phyloP scores from a whole-genome alignment of 2,888 invertebrate genomes.

The Gonocerus acuteangulatus region DNA sequence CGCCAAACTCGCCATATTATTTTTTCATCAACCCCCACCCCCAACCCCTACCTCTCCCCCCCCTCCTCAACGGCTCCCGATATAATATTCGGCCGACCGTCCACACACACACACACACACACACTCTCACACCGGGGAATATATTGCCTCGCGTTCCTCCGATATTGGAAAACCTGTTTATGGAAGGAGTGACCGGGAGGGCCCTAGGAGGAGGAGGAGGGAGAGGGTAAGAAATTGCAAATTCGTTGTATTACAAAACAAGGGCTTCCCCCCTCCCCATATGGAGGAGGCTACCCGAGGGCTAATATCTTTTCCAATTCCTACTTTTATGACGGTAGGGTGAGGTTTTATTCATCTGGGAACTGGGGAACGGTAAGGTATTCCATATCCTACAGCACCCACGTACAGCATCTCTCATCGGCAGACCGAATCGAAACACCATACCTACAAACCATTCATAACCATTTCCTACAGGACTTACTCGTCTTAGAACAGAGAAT shows the following conservation, averaged over 20 bases:
- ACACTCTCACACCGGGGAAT: slow-evolving; percentile 3
- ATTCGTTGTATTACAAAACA: slow-evolving; percentile 28
- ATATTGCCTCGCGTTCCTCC: slow-evolving; percentile 10
- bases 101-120: background rate
- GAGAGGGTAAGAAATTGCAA: slow-evolving; percentile 24
- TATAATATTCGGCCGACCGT: slow-evolving; percentile 1
- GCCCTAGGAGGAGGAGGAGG: background rate
- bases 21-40: slow-evolving; percentile 34
- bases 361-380: slow-evolving; percentile 4
- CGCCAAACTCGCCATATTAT: slow-evolving; percentile 36
- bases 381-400: slow-evolving; percentile 8
- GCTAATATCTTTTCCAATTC: slow-evolving; percentile 26
- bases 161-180: slow-evolving; percentile 26
- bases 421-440: too few relatives aligned
- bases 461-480: too few relatives aligned
- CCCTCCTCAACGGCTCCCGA: background rate
- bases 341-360: slow-evolving; percentile 24
- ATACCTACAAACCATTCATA: too few relatives aligned
- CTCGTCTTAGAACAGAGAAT: too few relatives aligned
- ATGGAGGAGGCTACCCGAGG: background rate
- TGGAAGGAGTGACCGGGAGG: slow-evolving; percentile 4
- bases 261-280: slow-evolving; percentile 11
- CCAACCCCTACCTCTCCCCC: background rate
- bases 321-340: slow-evolving; percentile 26
- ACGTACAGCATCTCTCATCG: too few relatives aligned